These are phyloP conservation scores for Cyclura pinguis DNA, from an alignment of 2,797 vertebrate species.

Conservation along the genomic window DNA sequence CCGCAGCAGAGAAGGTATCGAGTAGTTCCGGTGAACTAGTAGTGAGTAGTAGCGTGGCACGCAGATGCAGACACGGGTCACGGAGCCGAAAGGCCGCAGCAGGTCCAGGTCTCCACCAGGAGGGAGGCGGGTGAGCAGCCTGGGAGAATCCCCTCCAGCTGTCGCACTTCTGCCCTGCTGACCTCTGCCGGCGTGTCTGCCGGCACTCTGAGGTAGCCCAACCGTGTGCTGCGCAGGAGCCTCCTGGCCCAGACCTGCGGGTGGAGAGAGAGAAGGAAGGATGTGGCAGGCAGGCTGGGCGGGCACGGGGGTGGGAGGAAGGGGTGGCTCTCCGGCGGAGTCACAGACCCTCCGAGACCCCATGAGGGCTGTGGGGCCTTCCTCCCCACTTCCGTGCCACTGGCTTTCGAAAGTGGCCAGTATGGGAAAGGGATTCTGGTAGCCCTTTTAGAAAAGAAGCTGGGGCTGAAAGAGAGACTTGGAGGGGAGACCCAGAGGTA, in stretches of 20 bases:
- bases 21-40: too few relatives aligned
- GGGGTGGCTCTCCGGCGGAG: neutral
- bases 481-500: neutral
- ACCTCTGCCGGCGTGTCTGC: conserved; percentile 71
- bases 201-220: conserved; percentile 77
- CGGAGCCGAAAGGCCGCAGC: conserved; percentile 73
- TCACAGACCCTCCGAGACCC: too few relatives aligned
- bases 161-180: too few relatives aligned
- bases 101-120: conserved; percentile 82
- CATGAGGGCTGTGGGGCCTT: too few relatives aligned
- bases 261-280: too few relatives aligned
- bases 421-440: neutral
- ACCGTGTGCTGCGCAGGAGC: conserved; percentile 77
- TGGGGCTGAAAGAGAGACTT: too few relatives aligned
- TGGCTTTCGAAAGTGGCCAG: neutral
- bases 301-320: neutral
- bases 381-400: too few relatives aligned
- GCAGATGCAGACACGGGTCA: neutral
- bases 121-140: conserved; percentile 60
- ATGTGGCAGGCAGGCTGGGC: neutral
- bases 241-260: conserved; percentile 80
- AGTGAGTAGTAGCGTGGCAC: neutral
- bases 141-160: conserved; percentile 63
- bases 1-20: too few relatives aligned
- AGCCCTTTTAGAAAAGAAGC: too few relatives aligned